A percentile compares a stretch with the other conserved stretches of the same genome.
Conservation (phyloP, 2,888 invertebrate genomes). For the Lithophane leautieri region DNA sequence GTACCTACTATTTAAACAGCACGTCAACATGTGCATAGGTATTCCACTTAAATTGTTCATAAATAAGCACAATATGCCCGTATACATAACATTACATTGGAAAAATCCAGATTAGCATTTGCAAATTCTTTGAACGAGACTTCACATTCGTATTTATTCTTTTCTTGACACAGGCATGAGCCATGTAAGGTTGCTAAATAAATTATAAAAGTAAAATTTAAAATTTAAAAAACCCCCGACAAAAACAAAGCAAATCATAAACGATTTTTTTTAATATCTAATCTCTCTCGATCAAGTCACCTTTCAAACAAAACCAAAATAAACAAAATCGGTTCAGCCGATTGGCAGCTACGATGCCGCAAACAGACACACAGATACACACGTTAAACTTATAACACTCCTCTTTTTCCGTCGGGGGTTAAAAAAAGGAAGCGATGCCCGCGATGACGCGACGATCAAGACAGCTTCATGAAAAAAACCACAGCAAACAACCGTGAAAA, state of each 20-base stretch:
- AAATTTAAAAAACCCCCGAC: no score
- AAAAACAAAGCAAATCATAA: no score
- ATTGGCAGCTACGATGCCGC: no score
- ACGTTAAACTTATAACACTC: no score
- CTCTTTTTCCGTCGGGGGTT: no score
- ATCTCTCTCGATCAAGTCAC: no score
- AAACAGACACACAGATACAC: no score
- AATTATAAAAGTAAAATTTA: no score
- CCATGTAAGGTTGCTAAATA: no score
- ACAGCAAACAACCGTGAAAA: background rate
- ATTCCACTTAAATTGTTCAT: slow-evolving; percentile 36
- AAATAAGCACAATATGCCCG: slow-evolving; percentile 37
- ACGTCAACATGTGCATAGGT: slow-evolving; percentile 8
- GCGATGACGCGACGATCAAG: background rate
- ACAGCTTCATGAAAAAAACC: background rate
- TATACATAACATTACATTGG: slow-evolving; percentile 27
- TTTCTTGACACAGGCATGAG: background rate
- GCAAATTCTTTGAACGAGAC: slow-evolving; percentile 10
- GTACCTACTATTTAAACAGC: slow-evolving; percentile 23
- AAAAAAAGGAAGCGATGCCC: background rate
- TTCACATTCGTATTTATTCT: background rate
- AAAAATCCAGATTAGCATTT: slow-evolving; percentile 32
- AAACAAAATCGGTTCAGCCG: no score
- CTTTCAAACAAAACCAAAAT: no score
- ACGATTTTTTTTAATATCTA: no score